Evolutionary conservation across 2,797 vertebrate species (phyloP).

Genomic region (Centroberyx gerrardi): DNA sequence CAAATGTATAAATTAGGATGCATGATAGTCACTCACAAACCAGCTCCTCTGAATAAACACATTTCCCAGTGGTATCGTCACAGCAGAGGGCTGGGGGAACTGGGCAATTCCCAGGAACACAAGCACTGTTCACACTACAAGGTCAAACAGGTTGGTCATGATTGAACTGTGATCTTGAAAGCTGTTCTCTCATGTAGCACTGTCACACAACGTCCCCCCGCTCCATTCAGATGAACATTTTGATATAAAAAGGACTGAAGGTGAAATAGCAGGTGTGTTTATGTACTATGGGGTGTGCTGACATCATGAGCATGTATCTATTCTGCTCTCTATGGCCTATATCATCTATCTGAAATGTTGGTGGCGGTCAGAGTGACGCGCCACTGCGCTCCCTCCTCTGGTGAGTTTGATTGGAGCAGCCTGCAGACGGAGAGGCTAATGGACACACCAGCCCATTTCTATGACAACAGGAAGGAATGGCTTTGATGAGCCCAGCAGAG

Average conservation of each 20-base stretch:
- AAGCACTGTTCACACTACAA: slow-evolving; percentile 14
- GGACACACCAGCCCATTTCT: slow-evolving; percentile 63
- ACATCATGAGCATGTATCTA: neutral
- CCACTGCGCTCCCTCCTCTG: slow-evolving; percentile 18
- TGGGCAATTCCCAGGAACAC: slow-evolving; percentile 23
- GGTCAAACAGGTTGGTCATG: slow-evolving; percentile 37
- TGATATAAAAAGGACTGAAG: neutral
- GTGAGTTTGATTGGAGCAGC: slow-evolving; percentile 19
- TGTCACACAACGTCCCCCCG: neutral
- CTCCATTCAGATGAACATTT: neutral
- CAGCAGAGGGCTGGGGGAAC: slow-evolving; percentile 3
- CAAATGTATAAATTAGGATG: neutral
- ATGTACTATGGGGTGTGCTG: too few relatives aligned
- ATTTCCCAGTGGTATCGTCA: slow-evolving; percentile 8
- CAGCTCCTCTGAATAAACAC: slow-evolving; percentile 2
- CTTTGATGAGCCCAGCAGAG: slow-evolving; percentile 67
- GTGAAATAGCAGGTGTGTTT: neutral
- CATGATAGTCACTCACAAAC: too few relatives aligned
- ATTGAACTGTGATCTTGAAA: slow-evolving; percentile 8
- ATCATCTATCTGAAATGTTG: slow-evolving; percentile 1
- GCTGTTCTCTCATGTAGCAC: neutral
- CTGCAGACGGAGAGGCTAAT: slow-evolving; percentile 49
- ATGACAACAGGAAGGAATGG: slow-evolving; percentile 76
- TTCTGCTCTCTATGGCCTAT: neutral
- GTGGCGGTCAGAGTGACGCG: neutral